Conservation (phyloP, 92 coral and sea anemone genomes). For the Meandrina meandrites region DNA sequence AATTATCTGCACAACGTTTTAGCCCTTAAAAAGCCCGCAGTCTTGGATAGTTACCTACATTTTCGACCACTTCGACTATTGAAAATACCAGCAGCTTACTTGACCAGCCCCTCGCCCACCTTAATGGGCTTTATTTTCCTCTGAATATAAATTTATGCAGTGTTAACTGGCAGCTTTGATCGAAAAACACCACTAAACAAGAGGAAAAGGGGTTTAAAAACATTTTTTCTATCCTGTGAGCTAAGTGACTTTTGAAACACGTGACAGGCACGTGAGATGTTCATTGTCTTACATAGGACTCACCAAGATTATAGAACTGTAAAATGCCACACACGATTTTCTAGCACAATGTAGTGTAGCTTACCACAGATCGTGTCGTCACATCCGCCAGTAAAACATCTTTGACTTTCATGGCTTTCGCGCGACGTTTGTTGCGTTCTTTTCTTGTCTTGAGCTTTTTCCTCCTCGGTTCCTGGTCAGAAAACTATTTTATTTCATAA, state of each 20-base stretch:
- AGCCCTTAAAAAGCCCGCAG: not conserved
- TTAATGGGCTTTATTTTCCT: too few species aligned
- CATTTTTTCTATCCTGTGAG: too few species aligned
- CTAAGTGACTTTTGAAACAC: too few species aligned
- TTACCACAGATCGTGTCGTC: constrained; percentile 48
- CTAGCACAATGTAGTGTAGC: not conserved
- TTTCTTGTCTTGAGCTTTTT: constrained; percentile 86
- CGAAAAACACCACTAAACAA: too few species aligned
- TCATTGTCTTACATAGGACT: not conserved
- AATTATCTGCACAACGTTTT: too few species aligned
- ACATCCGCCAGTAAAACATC: constrained; percentile 81
- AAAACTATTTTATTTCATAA: not conserved
- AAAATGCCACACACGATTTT: not conserved
- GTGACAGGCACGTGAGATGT: not conserved
- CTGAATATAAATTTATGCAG: too few species aligned
- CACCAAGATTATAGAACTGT: too few species aligned
- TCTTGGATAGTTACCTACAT: not conserved
- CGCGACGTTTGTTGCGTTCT: constrained; percentile 91
- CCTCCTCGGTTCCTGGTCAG: constrained; percentile 58
- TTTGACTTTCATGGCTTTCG: constrained; percentile 82
- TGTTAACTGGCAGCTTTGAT: too few species aligned
- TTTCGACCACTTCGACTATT: not conserved
- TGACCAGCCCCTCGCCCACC: too few species aligned
- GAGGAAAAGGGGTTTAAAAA: not conserved
- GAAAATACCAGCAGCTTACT: not conserved